phyloP scores from a whole-genome alignment of 1,140 invertebrate species.

The Hyles vespertilio region DNA sequence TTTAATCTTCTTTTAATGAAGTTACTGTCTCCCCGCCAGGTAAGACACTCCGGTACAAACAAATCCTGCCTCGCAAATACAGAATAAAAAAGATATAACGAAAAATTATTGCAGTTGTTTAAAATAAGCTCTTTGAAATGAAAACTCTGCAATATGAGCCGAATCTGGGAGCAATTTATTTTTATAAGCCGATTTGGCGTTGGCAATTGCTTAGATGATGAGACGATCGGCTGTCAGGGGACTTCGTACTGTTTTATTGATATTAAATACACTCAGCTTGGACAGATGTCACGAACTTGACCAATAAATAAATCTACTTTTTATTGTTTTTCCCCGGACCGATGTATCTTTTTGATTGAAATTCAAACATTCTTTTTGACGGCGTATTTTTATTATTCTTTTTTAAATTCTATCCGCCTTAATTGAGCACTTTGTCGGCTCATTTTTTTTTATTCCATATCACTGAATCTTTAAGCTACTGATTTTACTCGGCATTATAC shows the following conservation, averaged over 20 bases:
- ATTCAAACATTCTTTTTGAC: too few relatives aligned
- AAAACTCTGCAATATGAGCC: neutral
- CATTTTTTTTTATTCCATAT: too few relatives aligned
- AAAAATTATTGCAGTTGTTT: constrained; percentile 12
- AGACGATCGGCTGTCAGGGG: neutral
- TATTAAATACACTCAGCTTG: too few relatives aligned
- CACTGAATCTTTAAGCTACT: too few relatives aligned
- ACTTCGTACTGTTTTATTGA: neutral
- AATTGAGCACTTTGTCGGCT: too few relatives aligned
- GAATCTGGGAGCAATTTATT: constrained; percentile 2
- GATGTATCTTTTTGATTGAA: too few relatives aligned
- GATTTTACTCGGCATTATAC: too few relatives aligned
- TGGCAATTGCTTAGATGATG: constrained; percentile 4
- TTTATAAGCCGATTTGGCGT: constrained; percentile 7
- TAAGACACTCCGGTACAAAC: constrained; percentile 45
- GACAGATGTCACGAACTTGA: too few relatives aligned
- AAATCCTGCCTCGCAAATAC: constrained; percentile 29
- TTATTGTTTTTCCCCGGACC: too few relatives aligned
- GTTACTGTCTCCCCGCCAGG: constrained; percentile 43
- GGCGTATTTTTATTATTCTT: too few relatives aligned
- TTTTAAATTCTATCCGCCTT: too few relatives aligned
- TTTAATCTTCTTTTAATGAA: constrained; percentile 67
- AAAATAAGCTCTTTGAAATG: constrained; percentile 3
- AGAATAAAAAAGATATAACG: constrained; percentile 10
- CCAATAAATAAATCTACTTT: too few relatives aligned